Conservation (phyloP, 1,140 invertebrate genomes). For the Latrodectus geometricus region DNA sequence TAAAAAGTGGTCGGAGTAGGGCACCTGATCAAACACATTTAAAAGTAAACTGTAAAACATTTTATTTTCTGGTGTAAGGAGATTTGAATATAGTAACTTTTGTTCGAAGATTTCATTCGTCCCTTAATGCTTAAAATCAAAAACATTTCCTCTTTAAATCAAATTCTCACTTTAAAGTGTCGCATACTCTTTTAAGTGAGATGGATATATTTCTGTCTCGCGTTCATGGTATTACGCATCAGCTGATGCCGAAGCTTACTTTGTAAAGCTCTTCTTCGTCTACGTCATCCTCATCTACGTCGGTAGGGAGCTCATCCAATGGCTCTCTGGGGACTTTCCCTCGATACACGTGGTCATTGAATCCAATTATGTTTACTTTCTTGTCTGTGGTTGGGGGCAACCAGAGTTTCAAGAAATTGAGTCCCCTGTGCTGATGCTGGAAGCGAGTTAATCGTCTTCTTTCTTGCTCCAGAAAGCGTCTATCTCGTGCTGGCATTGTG, state of each 20-base stretch:
- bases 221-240: neutral
- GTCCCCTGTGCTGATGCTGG: constrained; percentile 28
- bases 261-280: constrained; percentile 20
- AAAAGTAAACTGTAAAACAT: too few relatives aligned
- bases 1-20: too few relatives aligned
- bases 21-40: too few relatives aligned
- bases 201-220: neutral
- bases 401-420: constrained; percentile 19
- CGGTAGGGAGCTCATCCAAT: neutral
- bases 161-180: neutral
- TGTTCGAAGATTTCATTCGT: too few relatives aligned
- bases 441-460: neutral
- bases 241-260: neutral
- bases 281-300: neutral
- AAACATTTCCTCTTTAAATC: neutral
- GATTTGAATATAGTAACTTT: too few relatives aligned
- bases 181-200: neutral
- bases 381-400: constrained; percentile 23
- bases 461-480: neutral
- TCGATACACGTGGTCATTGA: constrained; percentile 15
- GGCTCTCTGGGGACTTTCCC: constrained; percentile 15
- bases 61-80: too few relatives aligned
- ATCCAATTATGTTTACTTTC: constrained; percentile 16
- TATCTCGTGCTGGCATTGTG: neutral
- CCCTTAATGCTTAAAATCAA: too few relatives aligned